phyloP scores from a whole-genome alignment of 2,888 invertebrate genomes.

The Cephus sareptanus region DNA sequence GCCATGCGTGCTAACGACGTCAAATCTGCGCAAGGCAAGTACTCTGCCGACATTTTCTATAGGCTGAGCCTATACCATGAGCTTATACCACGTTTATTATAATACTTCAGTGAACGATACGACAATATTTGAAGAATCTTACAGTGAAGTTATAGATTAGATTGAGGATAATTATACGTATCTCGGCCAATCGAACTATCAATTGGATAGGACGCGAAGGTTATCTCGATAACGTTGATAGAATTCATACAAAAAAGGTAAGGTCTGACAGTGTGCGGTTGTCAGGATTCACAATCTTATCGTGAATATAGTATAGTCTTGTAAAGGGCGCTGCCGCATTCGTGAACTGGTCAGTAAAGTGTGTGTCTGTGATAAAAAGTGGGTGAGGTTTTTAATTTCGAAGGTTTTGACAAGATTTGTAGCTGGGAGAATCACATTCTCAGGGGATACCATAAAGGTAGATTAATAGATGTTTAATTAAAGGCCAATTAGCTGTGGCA shows the following conservation, averaged over 20 bases:
- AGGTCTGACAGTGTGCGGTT: neutral
- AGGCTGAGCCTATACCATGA: neutral
- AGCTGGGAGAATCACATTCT: neutral
- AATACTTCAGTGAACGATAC: neutral
- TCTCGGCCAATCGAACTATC: neutral
- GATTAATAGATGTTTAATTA: neutral
- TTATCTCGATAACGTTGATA: neutral
- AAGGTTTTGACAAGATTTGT: conserved; percentile 1
- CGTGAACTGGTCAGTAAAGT: conserved; percentile 45
- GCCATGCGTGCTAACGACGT: conserved; percentile 26
- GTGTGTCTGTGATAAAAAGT: conserved; percentile 45
- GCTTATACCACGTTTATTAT: neutral
- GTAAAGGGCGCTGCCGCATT: conserved; percentile 61
- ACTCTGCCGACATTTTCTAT: neutral
- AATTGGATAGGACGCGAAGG: neutral
- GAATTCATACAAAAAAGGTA: neutral
- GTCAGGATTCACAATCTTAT: conserved; percentile 22
- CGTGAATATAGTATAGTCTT: conserved; percentile 41
- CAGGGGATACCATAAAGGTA: neutral
- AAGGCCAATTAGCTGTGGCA: neutral
- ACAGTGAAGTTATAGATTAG: neutral
- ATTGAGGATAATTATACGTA: neutral
- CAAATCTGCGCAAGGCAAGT: conserved; percentile 40
- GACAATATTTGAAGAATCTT: neutral
- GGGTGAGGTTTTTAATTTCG: conserved; percentile 42